Base-by-base conservation (phyloP, 2,113 vertebrate genomes). In the Pyxicephalus adspersus region DNA sequence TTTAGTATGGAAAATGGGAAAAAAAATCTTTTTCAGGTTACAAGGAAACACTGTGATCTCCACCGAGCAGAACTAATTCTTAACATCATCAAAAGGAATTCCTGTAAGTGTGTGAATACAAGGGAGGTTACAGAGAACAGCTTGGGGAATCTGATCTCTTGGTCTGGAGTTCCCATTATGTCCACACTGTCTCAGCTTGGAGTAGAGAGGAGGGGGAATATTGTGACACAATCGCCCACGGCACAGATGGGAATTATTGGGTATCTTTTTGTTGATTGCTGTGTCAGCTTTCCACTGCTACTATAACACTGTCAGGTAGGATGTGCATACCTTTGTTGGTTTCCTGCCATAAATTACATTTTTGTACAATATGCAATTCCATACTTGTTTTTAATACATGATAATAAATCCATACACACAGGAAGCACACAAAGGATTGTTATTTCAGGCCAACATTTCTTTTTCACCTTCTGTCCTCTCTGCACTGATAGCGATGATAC, bases 101-200 rank as follows among this genome's bases (percentile, higher is more conserved):
- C 66, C 65, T 72, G 57, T 26, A 76, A 51, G 22, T 38, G 19
- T 29, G 7, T 18, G 25, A 19, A 38, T 72, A 58, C 34, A 72
- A 20, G 18, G 22, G 31, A 55, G 77, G 66, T 80, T 70, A 64
- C 66, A 38, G 22, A 23, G 34, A 31, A 11, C 68, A 81, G 45
- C 79, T 74, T 81, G 68, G 73, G 79, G 60, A 81, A 81, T 74
- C 57, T 25, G 67, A 81, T 64, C 67, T 23, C 57, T 64, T 11
- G 26, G 60, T 61, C 66, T 80, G 67, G 66, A 72, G 61, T 80
- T 80, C 67, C n/a, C 79, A 74, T 81, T 81, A 55, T 74, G 8
- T 61, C 23, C 65, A 57, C 76, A 66, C n/a, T 23, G 77, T 61
- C 66, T 18, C 67, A 52, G 77, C 38, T 45, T 45, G 38, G 38